Evolutionary conservation across 2,797 vertebrate genomes (phyloP), one percentile per base, ranked within the genome.

Genomic region (Hirundo rustica): DNA sequence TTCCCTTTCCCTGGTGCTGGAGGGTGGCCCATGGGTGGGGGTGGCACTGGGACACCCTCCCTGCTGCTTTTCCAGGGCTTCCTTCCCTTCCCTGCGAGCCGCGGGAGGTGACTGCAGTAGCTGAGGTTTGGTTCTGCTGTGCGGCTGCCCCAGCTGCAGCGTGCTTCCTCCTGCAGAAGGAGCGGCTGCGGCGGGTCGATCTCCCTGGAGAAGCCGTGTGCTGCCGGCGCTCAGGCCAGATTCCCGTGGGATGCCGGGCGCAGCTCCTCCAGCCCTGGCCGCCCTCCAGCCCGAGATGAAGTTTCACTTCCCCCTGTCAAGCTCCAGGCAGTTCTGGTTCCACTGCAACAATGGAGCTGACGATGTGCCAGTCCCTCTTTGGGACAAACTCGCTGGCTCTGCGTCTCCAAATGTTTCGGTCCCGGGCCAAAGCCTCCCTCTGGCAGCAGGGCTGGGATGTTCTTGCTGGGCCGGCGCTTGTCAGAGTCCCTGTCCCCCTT

Each of bases 291-390:
- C 76, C 4, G 0, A 29, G 85, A 51, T 89, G 92, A 68, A 55
- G 73, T 89, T 94, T 94, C 95, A 70, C 51, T 96, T 88, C 88
- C 92, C 87, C 72, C 57, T 68, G 85, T 65, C 25, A 36, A 55
- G 84, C 81, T 85, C 25, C 68, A 78, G 82, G 87, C 79, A 74
- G 85, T 85, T 89, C 92, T 94, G 91, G 91, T 89, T 89, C 91
- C 82, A 61, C 64, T 36, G 75, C 85, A 68, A 27, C 92, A 57
- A 44, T 58, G 2, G 27, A 71, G 79, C 93, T 50, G 82, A 54
- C 0, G 3, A 4, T 2, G 20, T 81, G 94, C 95, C 76, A 40
- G 93, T 58, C 85, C 73, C 62, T 61, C 75, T 42, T n/a, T 13
- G 81, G 78, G 89, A 45, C 72, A n/a, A 60, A 68, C 44, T 55